These are phyloP conservation scores for Cecropterus lyciades DNA, from an alignment of 1,140 invertebrate species.

Conservation along the genomic window DNA sequence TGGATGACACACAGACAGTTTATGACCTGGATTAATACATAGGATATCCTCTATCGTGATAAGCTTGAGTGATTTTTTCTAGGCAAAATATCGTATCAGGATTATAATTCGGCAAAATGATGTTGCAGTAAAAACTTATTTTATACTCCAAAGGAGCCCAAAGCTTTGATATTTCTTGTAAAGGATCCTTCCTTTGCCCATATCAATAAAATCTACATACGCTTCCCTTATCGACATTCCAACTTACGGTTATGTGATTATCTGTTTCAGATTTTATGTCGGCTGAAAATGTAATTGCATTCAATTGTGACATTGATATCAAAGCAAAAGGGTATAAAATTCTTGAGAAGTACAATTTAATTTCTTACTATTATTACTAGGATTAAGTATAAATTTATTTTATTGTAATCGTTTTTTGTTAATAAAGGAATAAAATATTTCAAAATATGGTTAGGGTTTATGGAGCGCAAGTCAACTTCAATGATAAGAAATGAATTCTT, in stretches of 20 bases:
- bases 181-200: slow-evolving; percentile 41
- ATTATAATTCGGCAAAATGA: slow-evolving; percentile 30
- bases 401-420: too few relatives aligned
- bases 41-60: too few relatives aligned
- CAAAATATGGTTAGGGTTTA: too few relatives aligned
- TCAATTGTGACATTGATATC: not conserved
- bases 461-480: too few relatives aligned
- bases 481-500: too few relatives aligned
- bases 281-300: not conserved
- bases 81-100: slow-evolving; percentile 8
- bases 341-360: too few relatives aligned
- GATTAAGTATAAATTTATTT: too few relatives aligned
- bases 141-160: slow-evolving; percentile 40
- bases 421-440: too few relatives aligned
- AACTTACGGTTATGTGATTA: not conserved
- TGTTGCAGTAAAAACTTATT: slow-evolving; percentile 48
- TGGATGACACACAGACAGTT: too few relatives aligned
- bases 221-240: slow-evolving; percentile 36
- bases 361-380: too few relatives aligned
- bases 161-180: slow-evolving; percentile 39
- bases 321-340: too few relatives aligned
- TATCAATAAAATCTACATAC: slow-evolving; percentile 62
- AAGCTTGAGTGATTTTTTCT: slow-evolving; percentile 11
- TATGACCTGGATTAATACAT: too few relatives aligned
- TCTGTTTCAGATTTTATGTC: slow-evolving; percentile 4